These are phyloP conservation scores for Poeciliopsis gracilis DNA, from an alignment of 2,797 vertebrate genomes.

Conservation along the genomic window DNA sequence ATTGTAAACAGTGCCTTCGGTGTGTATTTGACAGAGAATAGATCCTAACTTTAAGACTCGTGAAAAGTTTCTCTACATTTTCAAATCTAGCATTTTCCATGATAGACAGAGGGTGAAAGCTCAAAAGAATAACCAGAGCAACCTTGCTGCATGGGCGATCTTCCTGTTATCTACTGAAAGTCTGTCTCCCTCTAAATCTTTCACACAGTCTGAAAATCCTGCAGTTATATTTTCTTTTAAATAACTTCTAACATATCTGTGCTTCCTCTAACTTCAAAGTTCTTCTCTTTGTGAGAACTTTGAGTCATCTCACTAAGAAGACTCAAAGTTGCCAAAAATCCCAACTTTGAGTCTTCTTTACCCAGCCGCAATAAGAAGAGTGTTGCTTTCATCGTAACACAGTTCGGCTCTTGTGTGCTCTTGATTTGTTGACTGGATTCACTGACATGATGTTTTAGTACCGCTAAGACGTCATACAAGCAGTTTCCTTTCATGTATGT, in stretches of 20 bases:
- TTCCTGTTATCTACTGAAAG: not conserved
- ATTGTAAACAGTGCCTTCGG: too few species aligned
- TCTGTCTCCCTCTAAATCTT: not conserved
- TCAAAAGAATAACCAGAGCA: not conserved
- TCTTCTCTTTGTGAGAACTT: too few species aligned
- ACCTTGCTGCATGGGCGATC: not conserved
- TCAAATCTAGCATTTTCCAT: too few species aligned
- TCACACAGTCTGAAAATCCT: not conserved
- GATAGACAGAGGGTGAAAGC: too few species aligned
- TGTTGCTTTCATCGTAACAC: not conserved
- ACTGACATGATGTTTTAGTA: not conserved
- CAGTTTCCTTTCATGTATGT: not conserved
- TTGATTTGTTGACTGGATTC: not conserved
- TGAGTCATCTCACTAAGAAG: not conserved
- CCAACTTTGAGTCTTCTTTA: not conserved
- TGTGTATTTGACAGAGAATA: too few species aligned
- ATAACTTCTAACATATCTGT: not conserved
- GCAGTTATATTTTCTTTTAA: not conserved
- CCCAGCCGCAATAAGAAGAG: not conserved
- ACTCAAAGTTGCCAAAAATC: not conserved
- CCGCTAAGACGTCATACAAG: not conserved
- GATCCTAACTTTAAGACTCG: too few species aligned
- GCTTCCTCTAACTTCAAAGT: not conserved
- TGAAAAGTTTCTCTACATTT: too few species aligned
- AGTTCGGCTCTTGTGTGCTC: not conserved